Base-by-base conservation (phyloP, 2,888 invertebrate species). In the Ichneumon xanthorius region DNA sequence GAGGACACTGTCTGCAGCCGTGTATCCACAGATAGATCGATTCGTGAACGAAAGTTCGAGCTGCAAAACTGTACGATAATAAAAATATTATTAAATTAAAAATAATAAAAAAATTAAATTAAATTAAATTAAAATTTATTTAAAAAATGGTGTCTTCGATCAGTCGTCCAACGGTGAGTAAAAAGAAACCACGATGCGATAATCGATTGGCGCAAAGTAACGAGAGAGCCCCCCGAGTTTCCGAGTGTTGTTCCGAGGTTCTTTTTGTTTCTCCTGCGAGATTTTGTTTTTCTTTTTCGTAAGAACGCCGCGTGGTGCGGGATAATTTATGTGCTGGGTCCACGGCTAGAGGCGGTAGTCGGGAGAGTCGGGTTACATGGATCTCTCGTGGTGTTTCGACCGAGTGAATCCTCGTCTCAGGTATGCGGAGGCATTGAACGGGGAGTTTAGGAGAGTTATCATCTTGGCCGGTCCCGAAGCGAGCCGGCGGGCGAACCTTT, bases 371-470 rank as follows among this genome's bases (percentile, higher is more conserved):
- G 30, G n/a, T 16, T 14, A 14, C 14, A 45, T 3, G 45, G 16
- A 22, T 37, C 45, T 40, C 11, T 71, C 33, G 16, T 26, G 37
- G 58, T 30, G 50, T 58, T 67, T 14, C 67, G 33, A 58, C n/a
- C 30, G 67, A 70, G 26, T 73, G 50, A 75, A 73, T 75, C 79
- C 58, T 58, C 79, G 30, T 65, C 71, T 80, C 82, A 85, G 85
- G 85, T 85, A 85, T 85, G 82, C 82, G 75, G 61, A 85, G 82
- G 79, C 75, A 82, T 85, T 67, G 85, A 85, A 79, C 82, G 75
- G 16, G 16, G 37, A 11, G 79, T 85, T 85, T 79, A 71, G 82
- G 75, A 65, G 65, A 30, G 82, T 14, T 11, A 45, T 45, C 45
- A 73, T 79, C 78, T 67, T 77, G 63, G 75, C 81, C 71, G 72